These are phyloP conservation scores for Hypsibius dujardini DNA, from an alignment of 1,140 invertebrate genomes.

Conservation along the genomic window DNA sequence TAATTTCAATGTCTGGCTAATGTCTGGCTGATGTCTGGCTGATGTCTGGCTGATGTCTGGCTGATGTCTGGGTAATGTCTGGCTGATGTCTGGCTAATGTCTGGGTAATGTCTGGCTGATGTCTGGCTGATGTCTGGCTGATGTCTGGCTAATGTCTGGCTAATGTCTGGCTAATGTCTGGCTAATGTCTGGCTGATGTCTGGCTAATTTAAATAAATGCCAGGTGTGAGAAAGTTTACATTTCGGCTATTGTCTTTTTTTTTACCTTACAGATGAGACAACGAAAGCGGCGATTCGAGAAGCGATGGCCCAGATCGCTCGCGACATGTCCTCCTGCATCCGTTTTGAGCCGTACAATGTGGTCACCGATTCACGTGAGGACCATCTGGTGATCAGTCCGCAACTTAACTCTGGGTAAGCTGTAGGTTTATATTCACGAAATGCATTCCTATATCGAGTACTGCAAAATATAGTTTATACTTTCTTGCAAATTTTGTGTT, in stretches of 20 bases:
- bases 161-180: too few species aligned
- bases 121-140: too few species aligned
- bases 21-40: too few species aligned
- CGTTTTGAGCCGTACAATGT: slow-evolving; percentile 2
- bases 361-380: slow-evolving; percentile 2
- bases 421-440: not conserved
- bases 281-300: not conserved
- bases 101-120: too few species aligned
- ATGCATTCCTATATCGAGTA: not conserved
- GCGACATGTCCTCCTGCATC: slow-evolving; percentile 9
- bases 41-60: too few species aligned
- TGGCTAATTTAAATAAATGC: too few species aligned
- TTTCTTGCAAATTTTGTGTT: not conserved
- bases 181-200: too few species aligned
- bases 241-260: not conserved
- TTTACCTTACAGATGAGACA: slow-evolving; percentile 5
- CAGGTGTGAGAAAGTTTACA: too few species aligned
- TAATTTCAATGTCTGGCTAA: too few species aligned
- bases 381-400: slow-evolving; percentile 6
- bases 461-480: not conserved
- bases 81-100: too few species aligned
- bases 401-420: slow-evolving; percentile 5
- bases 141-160: too few species aligned
- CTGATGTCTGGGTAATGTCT: too few species aligned
- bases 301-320: not conserved